A percentile compares a stretch with the other conserved stretches of the same genome.
These are phyloP conservation scores for Drosophila affinis DNA, from an alignment of 2,888 invertebrate genomes.

Conservation along the genomic window DNA sequence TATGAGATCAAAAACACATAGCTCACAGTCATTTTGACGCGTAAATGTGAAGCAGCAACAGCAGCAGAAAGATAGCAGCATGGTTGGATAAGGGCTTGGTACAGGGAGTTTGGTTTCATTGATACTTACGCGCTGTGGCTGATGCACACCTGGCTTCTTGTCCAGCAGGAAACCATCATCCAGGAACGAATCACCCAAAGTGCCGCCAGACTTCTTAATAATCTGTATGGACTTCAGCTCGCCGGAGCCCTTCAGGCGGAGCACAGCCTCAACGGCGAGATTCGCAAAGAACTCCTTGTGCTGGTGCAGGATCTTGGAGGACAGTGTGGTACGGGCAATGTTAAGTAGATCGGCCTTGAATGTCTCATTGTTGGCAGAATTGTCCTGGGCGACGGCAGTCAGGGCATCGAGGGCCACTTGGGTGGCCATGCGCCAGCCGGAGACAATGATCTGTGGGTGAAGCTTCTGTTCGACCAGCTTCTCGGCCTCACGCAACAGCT, in stretches of 20 bases:
- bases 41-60: constrained; percentile 58
- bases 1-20: constrained; percentile 80
- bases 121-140: constrained; percentile 89
- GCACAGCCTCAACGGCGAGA: constrained; percentile 96
- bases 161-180: constrained; percentile 97
- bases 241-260: constrained; percentile 97
- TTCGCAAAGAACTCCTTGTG: constrained; percentile 98
- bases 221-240: constrained; percentile 98
- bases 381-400: constrained; percentile 90
- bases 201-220: constrained; percentile 97
- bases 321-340: constrained; percentile 98
- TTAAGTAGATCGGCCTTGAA: constrained; percentile 96
- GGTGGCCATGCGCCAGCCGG: constrained; percentile 96
- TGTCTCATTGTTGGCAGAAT: constrained; percentile 90
- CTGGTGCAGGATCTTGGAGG: constrained; percentile 98
- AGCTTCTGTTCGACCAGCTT: constrained; percentile 95
- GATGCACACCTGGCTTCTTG: constrained; percentile 98
- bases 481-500: constrained; percentile 97
- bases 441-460: constrained; percentile 98
- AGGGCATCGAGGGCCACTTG: constrained; percentile 93
- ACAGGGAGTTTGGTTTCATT: neutral
- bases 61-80: neutral
- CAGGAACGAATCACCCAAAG: constrained; percentile 96
- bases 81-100: neutral
- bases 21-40: constrained; percentile 84